These are phyloP conservation scores for Didymodactylos carnosus DNA, from an alignment of 2,888 invertebrate species.

Conservation along the genomic window DNA sequence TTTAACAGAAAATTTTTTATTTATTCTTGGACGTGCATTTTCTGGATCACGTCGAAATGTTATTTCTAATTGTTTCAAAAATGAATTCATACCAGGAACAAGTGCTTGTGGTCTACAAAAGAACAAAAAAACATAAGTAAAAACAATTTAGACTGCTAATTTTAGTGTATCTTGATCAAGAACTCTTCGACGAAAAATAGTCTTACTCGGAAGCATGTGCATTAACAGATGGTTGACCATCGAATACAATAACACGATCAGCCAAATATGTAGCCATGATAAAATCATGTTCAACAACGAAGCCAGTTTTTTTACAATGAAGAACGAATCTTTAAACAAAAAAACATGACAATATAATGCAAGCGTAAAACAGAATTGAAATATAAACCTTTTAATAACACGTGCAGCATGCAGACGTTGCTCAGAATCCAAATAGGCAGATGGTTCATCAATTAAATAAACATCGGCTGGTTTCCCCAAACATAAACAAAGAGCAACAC, in stretches of 20 bases:
- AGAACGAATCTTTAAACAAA: slow-evolving; percentile 51
- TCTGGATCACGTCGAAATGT: slow-evolving; percentile 96
- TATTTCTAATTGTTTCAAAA: slow-evolving; percentile 78
- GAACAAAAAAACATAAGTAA: slow-evolving; percentile 17
- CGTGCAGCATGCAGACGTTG: slow-evolving; percentile 98
- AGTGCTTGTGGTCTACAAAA: slow-evolving; percentile 59
- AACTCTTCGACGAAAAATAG: background rate
- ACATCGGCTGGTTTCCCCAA: slow-evolving; percentile 96
- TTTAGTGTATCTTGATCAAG: no score
- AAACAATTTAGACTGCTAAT: slow-evolving; percentile 12
- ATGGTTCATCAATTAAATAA: slow-evolving; percentile 92
- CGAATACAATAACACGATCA: slow-evolving; percentile 93
- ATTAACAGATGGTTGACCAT: slow-evolving; percentile 69
- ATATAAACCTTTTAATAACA: slow-evolving; percentile 67
- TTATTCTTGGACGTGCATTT: slow-evolving; percentile 91
- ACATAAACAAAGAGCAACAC: slow-evolving; percentile 83
- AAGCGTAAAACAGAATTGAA: background rate
- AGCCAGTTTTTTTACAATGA: slow-evolving; percentile 96
- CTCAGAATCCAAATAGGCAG: slow-evolving; percentile 94
- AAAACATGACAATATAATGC: no score
- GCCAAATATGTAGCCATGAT: slow-evolving; percentile 99
- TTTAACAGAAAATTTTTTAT: slow-evolving; percentile 85
- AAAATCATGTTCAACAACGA: slow-evolving; percentile 98
- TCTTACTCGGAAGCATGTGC: slow-evolving; percentile 57
- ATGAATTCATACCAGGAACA: slow-evolving; percentile 90